Conservation (phyloP, 2,797 vertebrate species). For the Acropternis orthonyx region DNA sequence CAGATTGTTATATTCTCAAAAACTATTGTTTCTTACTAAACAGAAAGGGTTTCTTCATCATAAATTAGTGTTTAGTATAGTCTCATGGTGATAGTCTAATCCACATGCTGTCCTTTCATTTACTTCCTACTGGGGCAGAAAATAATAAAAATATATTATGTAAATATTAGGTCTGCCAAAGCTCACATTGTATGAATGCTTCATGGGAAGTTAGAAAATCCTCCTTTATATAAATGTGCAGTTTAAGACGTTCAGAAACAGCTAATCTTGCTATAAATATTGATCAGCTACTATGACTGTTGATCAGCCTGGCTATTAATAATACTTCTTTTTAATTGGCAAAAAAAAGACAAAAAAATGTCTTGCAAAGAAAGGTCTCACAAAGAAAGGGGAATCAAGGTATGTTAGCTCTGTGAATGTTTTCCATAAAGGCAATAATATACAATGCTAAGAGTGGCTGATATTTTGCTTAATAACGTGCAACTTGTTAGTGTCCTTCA, state of each 20-base stretch:
- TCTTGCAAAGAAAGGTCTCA: background rate
- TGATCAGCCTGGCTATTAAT: background rate
- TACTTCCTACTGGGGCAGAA: background rate
- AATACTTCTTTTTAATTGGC: background rate
- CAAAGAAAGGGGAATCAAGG: background rate
- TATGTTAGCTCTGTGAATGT: background rate
- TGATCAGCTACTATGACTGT: background rate
- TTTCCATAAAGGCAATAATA: background rate
- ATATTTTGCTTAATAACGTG: background rate
- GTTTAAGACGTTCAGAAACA: background rate
- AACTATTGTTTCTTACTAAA: background rate
- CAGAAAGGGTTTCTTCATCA: background rate
- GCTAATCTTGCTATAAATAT: background rate
- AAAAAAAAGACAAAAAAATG: background rate
- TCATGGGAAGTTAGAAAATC: background rate
- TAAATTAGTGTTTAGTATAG: background rate
- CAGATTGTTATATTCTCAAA: background rate
- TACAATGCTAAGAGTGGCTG: background rate
- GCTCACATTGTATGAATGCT: background rate
- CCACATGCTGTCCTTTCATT: background rate
- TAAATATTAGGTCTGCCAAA: background rate
- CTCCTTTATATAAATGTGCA: background rate
- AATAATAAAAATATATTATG: background rate
- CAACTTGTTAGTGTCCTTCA: background rate
- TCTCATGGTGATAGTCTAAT: background rate